Evolutionary conservation across 2,888 invertebrate species (phyloP).

Genomic region (Rambutsinella grinnellia): DNA sequence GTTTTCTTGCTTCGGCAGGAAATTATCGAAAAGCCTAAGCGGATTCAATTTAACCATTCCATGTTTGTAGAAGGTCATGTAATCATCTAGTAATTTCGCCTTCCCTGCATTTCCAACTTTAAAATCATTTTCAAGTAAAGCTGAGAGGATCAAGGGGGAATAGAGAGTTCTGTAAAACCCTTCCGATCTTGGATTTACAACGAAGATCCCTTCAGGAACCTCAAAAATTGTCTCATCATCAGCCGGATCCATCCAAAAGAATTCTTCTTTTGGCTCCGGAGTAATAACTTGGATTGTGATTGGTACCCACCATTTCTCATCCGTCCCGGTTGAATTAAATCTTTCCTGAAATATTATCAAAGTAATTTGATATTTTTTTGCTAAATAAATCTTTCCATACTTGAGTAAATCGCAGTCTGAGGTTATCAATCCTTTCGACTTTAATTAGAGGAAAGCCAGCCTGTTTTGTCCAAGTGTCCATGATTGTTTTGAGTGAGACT

Average conservation of each 20-base stretch:
- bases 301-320: slow-evolving; percentile 57
- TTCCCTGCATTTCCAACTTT: slow-evolving; percentile 18
- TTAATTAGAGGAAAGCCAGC: slow-evolving; percentile 55
- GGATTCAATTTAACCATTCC: slow-evolving; percentile 3
- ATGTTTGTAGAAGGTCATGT: slow-evolving; percentile 29
- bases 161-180: slow-evolving; percentile 57
- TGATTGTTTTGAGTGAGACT: slow-evolving; percentile 47
- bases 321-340: neutral
- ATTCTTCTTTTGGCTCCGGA: slow-evolving; percentile 29
- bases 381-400: slow-evolving; percentile 8
- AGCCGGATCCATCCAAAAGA: slow-evolving; percentile 39
- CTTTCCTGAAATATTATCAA: slow-evolving; percentile 9
- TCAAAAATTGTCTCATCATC: slow-evolving; percentile 12
- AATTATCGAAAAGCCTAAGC: neutral
- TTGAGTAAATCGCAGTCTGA: slow-evolving; percentile 29
- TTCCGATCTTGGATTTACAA: slow-evolving; percentile 60
- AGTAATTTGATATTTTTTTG: neutral
- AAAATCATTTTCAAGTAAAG: slow-evolving; percentile 41
- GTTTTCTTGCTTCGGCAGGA: neutral
- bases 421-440: slow-evolving; percentile 30
- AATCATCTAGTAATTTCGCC: slow-evolving; percentile 56
- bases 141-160: too few relatives aligned
- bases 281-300: slow-evolving; percentile 17
- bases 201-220: slow-evolving; percentile 33
- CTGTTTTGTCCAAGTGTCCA: slow-evolving; percentile 61